Evolutionary conservation across 2,113 vertebrate species (phyloP), one percentile per base, ranked within the genome.

Genomic region (Coregonus clupeaformis): DNA sequence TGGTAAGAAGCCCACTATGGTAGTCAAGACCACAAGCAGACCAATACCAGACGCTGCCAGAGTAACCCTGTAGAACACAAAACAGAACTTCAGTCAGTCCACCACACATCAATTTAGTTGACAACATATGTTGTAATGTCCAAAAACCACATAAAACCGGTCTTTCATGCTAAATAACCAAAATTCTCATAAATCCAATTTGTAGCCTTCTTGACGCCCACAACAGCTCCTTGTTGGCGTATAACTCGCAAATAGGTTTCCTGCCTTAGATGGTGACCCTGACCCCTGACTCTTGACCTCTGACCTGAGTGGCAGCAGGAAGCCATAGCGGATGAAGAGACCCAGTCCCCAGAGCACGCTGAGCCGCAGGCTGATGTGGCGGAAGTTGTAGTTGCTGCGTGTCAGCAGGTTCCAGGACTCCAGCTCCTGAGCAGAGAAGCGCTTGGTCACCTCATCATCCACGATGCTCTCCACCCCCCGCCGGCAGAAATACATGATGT

Each of bases 331-430:
- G 72, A 97, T 89, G 76, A 97, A 85, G 71, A 98, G 89, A 0
- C 96, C 97, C 0, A 96, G 75, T 0, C 36, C 36, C 36, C 36
- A 42, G 16, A 98, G 90, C 12, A 94, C 82, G 0, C 93, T 96
- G 49, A 98, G 92, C 55, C 95, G 92, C 18, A 95, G 86, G 80
- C 95, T 97, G 82, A 97, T 96, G 2, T 97, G 94, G 52, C 95
- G 94, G 87, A 97, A 96, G 88, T 96, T 96, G 80, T 94, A 95
- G 88, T 95, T 96, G 89, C 94, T 98, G 77, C 97, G 93, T 66
- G 95, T 98, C 85, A 98, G 91, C 74, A 98, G 86, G 82, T 98
- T 98, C 96, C 97, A 98, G 68, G 94, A 95, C 85, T 96, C 95
- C 85, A 97, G 76, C 83, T 98, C 96, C 36, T 42, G 36, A 42